Evolutionary conservation across 2,888 invertebrate genomes (phyloP).

Genomic region (Malthinus seriepunctatus): DNA sequence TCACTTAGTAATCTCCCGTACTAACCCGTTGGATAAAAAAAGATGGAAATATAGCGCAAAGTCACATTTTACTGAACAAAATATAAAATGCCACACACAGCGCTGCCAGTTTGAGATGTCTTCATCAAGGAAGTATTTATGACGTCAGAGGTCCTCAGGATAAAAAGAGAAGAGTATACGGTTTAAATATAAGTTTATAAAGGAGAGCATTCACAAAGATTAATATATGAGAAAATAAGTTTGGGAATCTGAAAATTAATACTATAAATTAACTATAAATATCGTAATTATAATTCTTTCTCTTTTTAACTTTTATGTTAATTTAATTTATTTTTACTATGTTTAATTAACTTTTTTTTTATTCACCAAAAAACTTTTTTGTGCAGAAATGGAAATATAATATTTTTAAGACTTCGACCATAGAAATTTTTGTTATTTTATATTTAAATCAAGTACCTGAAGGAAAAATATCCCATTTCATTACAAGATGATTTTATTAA

Average conservation of each 20-base stretch:
- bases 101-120: constrained; percentile 54
- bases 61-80: constrained; percentile 43
- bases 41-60: constrained; percentile 29
- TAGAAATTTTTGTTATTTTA: constrained; percentile 23
- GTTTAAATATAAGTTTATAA: neutral
- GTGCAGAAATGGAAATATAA: neutral
- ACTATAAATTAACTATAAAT: constrained; percentile 32
- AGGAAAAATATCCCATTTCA: constrained; percentile 32
- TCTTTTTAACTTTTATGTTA: neutral
- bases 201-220: constrained; percentile 14
- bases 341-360: too few species aligned
- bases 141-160: constrained; percentile 47
- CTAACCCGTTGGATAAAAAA: constrained; percentile 10
- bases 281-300: neutral
- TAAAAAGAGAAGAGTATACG: constrained; percentile 26
- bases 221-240: constrained; percentile 31
- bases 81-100: constrained; percentile 54
- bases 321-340: too few species aligned
- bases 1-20: neutral
- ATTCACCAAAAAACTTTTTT: too few species aligned
- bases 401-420: constrained; percentile 4
- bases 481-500: constrained; percentile 31
- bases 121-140: constrained; percentile 55
- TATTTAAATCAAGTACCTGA: constrained; percentile 17
- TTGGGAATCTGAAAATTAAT: constrained; percentile 34